Base-by-base conservation (phyloP, 2,888 invertebrate species). In the Chrysotoxum bicinctum region DNA sequence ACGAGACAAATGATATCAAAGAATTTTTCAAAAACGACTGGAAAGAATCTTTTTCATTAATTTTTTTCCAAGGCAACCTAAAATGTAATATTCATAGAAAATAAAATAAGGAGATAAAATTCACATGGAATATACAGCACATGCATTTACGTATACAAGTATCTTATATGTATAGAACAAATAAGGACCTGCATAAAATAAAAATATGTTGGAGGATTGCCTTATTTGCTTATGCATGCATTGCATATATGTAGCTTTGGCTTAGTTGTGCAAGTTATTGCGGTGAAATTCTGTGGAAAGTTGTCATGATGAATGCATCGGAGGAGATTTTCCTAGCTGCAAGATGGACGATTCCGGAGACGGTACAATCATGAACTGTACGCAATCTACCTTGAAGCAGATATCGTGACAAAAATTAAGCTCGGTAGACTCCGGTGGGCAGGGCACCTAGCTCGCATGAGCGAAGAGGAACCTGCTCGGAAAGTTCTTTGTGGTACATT, bases 131-230 rank as follows among this genome's bases (percentile, higher is more conserved):
- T 4, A 23, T 48, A 48, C 21, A 21, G 12, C 7, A 50, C 12
- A 50, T 21, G 23, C 5, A 45, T 43, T 1, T 40, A 40, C 6
- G n/a, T n/a, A n/a, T 40, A 5, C 2, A 10, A 10, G 9, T 37
- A 12, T 35, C 12, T 14, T 40, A 5, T 40, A 3, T 40, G 7
- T 5, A n/a, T n/a, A n/a, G 8, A 8, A 43, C 16, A 43, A 43
- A 12, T 56, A 77, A 68, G 73, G 73, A 77, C 73, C 68, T 73
- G 77, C 66, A 77, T 77, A 78, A 78, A 83, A 73, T 74, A 66
- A 68, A 68, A 64, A 73, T 78, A 83, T 52, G 54, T 83, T 73
- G 60, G 68, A 78, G 78, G 62, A 74, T 78, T 69, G 68, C 48
- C 68, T 68, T 50, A 35, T 58, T 56, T 48, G 64, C 12, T 60